Evolutionary conservation across 2,113 vertebrate species (phyloP).

Genomic region (Nymphicus hollandicus): DNA sequence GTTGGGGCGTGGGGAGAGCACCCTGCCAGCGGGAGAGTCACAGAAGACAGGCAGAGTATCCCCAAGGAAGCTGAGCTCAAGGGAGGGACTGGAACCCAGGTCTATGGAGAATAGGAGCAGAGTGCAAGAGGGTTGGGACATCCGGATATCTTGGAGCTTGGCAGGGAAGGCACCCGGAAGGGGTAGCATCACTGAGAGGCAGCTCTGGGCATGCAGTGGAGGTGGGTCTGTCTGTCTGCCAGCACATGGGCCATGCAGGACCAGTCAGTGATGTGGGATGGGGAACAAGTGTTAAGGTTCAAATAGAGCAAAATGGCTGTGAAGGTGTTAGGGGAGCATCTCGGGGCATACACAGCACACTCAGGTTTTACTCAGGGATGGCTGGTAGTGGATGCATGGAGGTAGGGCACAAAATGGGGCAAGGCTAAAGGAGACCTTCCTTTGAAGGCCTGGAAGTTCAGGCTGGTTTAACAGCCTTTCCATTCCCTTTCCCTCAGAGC

Average conservation of each 20-base stretch:
- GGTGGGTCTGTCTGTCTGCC: neutral
- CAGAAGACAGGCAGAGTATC: neutral
- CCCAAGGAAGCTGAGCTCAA: fast-evolving
- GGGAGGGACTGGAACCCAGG: neutral
- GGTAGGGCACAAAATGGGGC: neutral
- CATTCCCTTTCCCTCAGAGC: neutral
- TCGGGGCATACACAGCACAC: fast-evolving
- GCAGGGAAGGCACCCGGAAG: neutral
- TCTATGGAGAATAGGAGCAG: neutral
- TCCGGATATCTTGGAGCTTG: neutral
- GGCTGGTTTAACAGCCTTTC: neutral
- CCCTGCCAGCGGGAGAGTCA: neutral
- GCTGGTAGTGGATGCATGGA: neutral
- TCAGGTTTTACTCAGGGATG: neutral
- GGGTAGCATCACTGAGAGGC: neutral
- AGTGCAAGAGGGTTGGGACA: neutral
- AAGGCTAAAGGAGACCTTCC: neutral
- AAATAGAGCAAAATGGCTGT: neutral
- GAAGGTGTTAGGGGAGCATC: neutral
- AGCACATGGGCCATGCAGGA: fast-evolving
- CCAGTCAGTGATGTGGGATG: neutral
- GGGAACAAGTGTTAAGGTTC: neutral
- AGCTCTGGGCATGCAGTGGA: neutral
- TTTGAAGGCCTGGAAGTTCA: neutral
- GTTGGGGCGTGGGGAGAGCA: neutral